phyloP scores from a whole-genome alignment of 2,797 vertebrate species.

The Micrastur ruficollis region DNA sequence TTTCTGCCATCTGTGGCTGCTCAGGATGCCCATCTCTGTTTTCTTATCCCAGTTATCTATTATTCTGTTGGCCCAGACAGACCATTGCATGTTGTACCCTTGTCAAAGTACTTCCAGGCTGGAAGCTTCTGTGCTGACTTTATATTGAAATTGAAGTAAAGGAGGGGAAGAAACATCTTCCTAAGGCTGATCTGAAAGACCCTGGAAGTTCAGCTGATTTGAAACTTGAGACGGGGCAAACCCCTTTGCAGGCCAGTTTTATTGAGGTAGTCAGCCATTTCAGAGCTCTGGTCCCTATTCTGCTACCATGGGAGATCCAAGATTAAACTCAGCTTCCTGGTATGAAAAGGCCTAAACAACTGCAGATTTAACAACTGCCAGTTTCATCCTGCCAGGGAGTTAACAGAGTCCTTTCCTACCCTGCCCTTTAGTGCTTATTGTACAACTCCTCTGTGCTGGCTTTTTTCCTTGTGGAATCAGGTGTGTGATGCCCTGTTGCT shows the following conservation, averaged over 20 bases:
- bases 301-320: background rate
- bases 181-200: background rate
- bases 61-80: background rate
- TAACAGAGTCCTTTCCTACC: background rate
- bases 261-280: background rate
- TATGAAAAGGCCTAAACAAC: background rate
- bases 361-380: background rate
- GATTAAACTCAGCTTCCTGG: background rate
- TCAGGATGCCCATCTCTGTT: background rate
- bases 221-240: background rate
- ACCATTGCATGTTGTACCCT: background rate
- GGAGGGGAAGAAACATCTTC: background rate
- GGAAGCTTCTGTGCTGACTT: background rate
- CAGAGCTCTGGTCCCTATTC: background rate
- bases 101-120: background rate
- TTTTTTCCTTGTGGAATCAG: background rate
- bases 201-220: background rate
- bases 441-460: background rate
- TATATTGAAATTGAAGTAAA: background rate
- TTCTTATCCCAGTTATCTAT: background rate
- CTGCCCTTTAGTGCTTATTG: background rate
- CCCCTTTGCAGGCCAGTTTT: background rate
- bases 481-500: rapidly evolving
- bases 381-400: background rate
- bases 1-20: background rate